Conservation (phyloP, 2,797 vertebrate species). For the Siniperca undulata region DNA sequence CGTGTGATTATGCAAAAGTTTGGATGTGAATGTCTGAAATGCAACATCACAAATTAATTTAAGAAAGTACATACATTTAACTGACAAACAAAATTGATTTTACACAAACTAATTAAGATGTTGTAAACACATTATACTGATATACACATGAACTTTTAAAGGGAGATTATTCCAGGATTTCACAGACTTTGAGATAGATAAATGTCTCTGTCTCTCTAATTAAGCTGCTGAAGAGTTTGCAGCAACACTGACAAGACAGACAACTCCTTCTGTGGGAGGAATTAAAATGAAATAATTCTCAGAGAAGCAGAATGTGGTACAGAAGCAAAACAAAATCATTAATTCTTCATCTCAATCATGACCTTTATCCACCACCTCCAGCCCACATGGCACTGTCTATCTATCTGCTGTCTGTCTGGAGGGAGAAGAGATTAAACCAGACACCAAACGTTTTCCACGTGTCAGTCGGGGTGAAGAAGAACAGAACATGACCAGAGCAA, state of each 20-base stretch:
- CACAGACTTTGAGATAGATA: constrained; percentile 15
- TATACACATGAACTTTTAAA: neutral
- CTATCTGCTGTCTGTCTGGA: constrained; percentile 22
- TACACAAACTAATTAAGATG: constrained; percentile 8
- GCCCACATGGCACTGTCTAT: constrained; percentile 1
- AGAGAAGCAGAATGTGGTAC: constrained; percentile 24
- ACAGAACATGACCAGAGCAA: constrained; percentile 17
- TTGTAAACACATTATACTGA: constrained; percentile 16
- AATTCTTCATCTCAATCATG: constrained; percentile 36
- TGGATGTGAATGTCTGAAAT: neutral
- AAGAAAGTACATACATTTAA: neutral
- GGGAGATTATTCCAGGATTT: constrained; percentile 2
- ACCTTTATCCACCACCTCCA: constrained; percentile 43
- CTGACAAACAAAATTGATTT: neutral
- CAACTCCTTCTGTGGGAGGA: constrained; percentile 26
- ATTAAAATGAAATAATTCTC: constrained; percentile 32
- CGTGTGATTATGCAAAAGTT: neutral
- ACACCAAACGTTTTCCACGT: neutral
- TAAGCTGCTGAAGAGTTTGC: constrained; percentile 33
- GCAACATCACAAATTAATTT: neutral
- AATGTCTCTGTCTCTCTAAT: constrained; percentile 37
- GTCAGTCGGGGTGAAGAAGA: constrained; percentile 4
- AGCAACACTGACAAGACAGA: constrained; percentile 19
- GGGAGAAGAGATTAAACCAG: constrained; percentile 34
- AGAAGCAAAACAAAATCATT: constrained; percentile 39